Base-by-base conservation (phyloP, 2,888 invertebrate species). In the Drosophila lutescens region DNA sequence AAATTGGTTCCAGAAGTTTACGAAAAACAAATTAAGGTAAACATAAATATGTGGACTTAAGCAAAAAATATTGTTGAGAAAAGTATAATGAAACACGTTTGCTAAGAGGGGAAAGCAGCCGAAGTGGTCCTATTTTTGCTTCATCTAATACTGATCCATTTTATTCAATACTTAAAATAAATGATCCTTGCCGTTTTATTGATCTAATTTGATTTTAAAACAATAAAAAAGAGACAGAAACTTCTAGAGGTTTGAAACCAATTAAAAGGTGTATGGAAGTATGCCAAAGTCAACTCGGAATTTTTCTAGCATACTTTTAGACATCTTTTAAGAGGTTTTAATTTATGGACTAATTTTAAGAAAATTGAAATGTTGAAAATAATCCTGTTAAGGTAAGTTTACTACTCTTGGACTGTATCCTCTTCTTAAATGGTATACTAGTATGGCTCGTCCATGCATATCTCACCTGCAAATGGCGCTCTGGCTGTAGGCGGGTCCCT, bases 401-500 rank as follows among this genome's bases (percentile, higher is more conserved):
- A 30, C 17, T 51, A 30, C 26, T 8, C 32, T 15, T 8, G 9
- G 30, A 1, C 20, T 26, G 4, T n/a, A 5, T 3, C 4, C 10
- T n/a, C n/a, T 34, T n/a, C n/a, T 38, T 23, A 49, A 9, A 43
- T 15, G 13, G 3, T 9, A 34, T 4, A 17, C 15, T 6, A 13
- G 12, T 12, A 12, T 0, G 4, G 13, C 17, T 53, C 36, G 66
- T 76, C 77, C 60, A 23, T 76, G 41, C 68, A 78, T 75, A 75
- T 61, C 93, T 93, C 94, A 98, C 98, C 98, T 97, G 97, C 99
- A 99, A 92, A 99, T 99, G 86, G 99, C 99, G 93, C 98, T 98
- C 94, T 99, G 99, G 93, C 98, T 98, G 93, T 99, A 99, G 55
- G 98, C 98, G 36, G 99, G 99, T 59, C 99, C 99, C 93, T 98